Evolutionary conservation across 1,140 invertebrate genomes (phyloP).

Genomic region (Zaprionus ghesquierei): DNA sequence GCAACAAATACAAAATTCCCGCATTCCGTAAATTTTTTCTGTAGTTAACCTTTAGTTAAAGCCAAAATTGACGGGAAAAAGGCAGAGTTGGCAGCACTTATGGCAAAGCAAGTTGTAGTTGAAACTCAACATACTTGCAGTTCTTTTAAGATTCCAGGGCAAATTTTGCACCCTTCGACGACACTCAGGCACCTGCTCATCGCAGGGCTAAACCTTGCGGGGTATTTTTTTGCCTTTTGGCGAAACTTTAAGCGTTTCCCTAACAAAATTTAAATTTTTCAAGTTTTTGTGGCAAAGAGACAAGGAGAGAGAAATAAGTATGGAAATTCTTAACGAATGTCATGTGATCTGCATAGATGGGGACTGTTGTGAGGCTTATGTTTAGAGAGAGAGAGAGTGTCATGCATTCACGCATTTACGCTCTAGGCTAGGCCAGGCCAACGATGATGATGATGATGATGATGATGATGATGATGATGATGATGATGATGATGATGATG

Average conservation of each 20-base stretch:
- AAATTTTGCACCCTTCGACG: neutral
- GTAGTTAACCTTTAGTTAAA: no score
- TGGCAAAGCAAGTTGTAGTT: no score
- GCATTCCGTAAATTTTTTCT: no score
- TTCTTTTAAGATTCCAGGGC: no score
- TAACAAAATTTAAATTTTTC: slow-evolving; percentile 43
- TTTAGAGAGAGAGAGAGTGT: no score
- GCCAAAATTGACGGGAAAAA: no score
- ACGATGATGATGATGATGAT: neutral
- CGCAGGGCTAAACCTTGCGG: neutral
- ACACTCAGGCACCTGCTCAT: neutral
- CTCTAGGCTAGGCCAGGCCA: no score
- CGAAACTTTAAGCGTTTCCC: slow-evolving; percentile 16
- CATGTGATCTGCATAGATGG: slow-evolving; percentile 27
- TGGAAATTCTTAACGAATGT: slow-evolving; percentile 18
- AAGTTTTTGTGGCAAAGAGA: slow-evolving; percentile 28
- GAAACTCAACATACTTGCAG: no score
- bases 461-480: neutral
- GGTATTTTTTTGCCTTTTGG: neutral
- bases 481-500: neutral
- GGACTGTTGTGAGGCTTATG: slow-evolving; percentile 12
- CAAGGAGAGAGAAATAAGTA: neutral
- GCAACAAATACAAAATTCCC: no score
- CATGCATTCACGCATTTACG: slow-evolving; percentile 9
- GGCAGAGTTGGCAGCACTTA: no score